Percentiles rank a stretch among this genome's conserved stretches.
Conservation (phyloP, 2,888 invertebrate genomes). For the Mythimna lalbum region DNA sequence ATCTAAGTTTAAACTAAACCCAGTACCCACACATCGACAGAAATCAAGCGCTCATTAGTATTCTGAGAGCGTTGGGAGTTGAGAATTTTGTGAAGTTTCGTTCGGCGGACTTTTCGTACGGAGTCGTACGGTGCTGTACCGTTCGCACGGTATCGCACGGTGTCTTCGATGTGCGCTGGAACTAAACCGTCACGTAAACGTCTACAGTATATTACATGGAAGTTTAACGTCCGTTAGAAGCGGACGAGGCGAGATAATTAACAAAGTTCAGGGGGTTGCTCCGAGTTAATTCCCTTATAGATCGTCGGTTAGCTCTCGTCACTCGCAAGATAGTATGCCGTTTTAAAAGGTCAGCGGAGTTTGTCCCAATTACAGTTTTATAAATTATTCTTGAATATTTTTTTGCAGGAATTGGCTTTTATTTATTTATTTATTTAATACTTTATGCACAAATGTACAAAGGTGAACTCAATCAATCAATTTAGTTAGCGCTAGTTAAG, state of each 20-base stretch:
- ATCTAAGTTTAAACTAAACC: slow-evolving; percentile 49
- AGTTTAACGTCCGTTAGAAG: slow-evolving; percentile 62
- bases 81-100: slow-evolving; percentile 56
- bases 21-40: slow-evolving; percentile 48
- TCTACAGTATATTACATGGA: slow-evolving; percentile 60
- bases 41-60: slow-evolving; percentile 60
- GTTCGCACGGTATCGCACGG: slow-evolving; percentile 6
- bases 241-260: slow-evolving; percentile 75
- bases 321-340: slow-evolving; percentile 25
- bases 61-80: slow-evolving; percentile 48
- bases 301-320: slow-evolving; percentile 64
- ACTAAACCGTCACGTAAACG: slow-evolving; percentile 64
- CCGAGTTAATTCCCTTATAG: slow-evolving; percentile 71
- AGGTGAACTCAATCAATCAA: too few relatives aligned
- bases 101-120: slow-evolving; percentile 35
- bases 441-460: too few relatives aligned
- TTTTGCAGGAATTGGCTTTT: neutral
- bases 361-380: slow-evolving; percentile 14
- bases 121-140: neutral
- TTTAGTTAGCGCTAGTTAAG: neutral
- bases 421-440: too few relatives aligned
- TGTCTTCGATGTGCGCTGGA: slow-evolving; percentile 39
- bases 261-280: slow-evolving; percentile 75
- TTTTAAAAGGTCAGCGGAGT: slow-evolving; percentile 47
- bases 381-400: neutral